A percentile compares a stretch with the other conserved stretches of the same genome.
These are phyloP conservation scores for Zosterops pallidus DNA, from an alignment of 2,113 vertebrate species.

Conservation along the genomic window DNA sequence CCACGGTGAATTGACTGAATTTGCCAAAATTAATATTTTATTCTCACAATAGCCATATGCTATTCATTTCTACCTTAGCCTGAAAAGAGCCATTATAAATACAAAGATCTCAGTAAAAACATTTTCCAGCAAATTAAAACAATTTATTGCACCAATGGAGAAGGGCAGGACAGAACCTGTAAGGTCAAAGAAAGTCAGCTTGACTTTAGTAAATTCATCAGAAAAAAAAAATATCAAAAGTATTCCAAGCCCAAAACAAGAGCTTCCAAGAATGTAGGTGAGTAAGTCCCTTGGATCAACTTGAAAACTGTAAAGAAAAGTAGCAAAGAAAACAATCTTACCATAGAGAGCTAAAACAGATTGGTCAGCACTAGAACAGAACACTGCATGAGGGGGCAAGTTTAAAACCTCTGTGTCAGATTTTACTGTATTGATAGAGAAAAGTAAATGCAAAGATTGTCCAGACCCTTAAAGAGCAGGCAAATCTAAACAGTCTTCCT, in stretches of 20 bases:
- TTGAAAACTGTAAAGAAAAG: background rate
- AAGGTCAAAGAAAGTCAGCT: constrained; percentile 20
- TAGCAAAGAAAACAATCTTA: constrained; percentile 2
- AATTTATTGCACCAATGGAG: constrained; percentile 31
- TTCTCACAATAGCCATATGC: constrained; percentile 62
- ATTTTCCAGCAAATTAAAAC: constrained; percentile 55
- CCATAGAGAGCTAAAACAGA: background rate
- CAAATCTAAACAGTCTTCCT: constrained; percentile 46
- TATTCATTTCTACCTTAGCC: constrained; percentile 66
- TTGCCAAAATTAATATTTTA: constrained; percentile 71
- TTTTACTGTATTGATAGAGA: constrained; percentile 5
- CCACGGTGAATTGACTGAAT: constrained; percentile 53
- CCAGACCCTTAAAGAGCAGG: constrained; percentile 25
- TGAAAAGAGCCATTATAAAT: constrained; percentile 59
- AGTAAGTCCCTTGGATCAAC: background rate
- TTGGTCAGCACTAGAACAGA: background rate
- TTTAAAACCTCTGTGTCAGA: background rate
- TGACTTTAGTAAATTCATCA: background rate
- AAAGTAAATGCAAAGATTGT: constrained; percentile 42
- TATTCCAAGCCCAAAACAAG: background rate
- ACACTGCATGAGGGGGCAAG: background rate
- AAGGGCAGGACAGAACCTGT: constrained; percentile 20
- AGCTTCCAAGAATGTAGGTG: constrained; percentile 33
- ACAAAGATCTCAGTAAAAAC: constrained; percentile 48
- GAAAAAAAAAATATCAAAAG: background rate